Evolutionary conservation across 2,888 invertebrate genomes (phyloP).

Genomic region (Periphyllus acericola): DNA sequence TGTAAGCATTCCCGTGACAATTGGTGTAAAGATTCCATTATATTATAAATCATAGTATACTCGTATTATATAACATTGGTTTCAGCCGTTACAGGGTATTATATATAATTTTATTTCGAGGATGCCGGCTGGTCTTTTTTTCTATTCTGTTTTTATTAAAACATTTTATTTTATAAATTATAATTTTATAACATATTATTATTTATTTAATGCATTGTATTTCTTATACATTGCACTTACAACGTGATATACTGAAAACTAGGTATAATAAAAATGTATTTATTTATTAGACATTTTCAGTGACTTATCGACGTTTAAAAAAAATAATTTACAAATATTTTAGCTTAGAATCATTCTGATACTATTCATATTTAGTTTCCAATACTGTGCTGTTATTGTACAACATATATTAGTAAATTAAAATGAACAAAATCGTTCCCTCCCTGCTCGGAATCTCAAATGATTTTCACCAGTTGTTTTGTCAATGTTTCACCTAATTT

Average conservation of each 20-base stretch:
- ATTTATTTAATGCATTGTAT: not conserved
- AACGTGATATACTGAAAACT: not conserved
- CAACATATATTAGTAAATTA: not conserved
- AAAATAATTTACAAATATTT: not conserved
- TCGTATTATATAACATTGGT: not conserved
- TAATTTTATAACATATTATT: not conserved
- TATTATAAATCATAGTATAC: not conserved
- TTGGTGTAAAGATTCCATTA: constrained; percentile 26
- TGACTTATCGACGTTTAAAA: not conserved
- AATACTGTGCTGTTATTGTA: no score
- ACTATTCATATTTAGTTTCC: not conserved
- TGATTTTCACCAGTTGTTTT: not conserved
- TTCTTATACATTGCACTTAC: not conserved
- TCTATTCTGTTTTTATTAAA: not conserved
- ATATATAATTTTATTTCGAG: constrained; percentile 9
- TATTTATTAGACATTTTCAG: not conserved
- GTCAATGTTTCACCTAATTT: constrained; percentile 7
- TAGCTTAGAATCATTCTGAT: not conserved
- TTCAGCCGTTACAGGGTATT: not conserved
- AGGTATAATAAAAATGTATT: not conserved
- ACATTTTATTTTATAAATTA: not conserved
- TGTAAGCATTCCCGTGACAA: not conserved
- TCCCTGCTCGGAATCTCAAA: not conserved
- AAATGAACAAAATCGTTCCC: not conserved
- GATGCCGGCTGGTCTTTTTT: not conserved